Evolutionary conservation across 2,888 invertebrate genomes (phyloP), one percentile per base, ranked within the genome.

Genomic region (Scrobipalpa atriplicella): DNA sequence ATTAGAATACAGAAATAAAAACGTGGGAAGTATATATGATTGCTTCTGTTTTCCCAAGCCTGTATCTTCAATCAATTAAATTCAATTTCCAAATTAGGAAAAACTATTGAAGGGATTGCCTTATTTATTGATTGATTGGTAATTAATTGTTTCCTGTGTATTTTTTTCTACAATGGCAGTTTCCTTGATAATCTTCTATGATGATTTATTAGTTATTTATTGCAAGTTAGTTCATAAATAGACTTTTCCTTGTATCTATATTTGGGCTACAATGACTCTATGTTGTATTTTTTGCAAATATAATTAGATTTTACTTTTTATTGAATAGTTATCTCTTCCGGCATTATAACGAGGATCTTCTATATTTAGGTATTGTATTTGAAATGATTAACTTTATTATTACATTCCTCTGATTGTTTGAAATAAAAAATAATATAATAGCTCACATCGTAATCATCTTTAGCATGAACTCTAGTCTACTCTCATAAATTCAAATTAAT

Each of bases 401-500:
- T 13, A 43, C 11, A 43, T 43, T 43, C 10, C 11, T 43, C 1
- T 54, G 19, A 6, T 54, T 54, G 52, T n/a, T 18, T 18, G 52
- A 16, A 52, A 1, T 29, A 56, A 56, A 19, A 19, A 13, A 9
- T 11, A 18, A 21, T 56, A 56, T 29, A 21, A 19, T 21, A n/a
- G 11, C 13, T 13, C 9, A 19, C 8, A 21, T 7, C 54, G 21
- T 18, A 21, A n/a, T 54, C 9, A 54, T 21, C 54, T 54, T 54
- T 10, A 54, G 10, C 21, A 21, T 19, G 11, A 19, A 8, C 1
- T 19, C 18, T 21, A 21, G 19, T 10, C 10, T 21, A 21, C 21
- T 54, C 21, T 54, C 1, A 54, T 54, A 52, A 10, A 21, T 54
- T 21, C 19, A 19, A 3, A 54, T 54, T 54, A 54, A 54, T 54